phyloP scores from a whole-genome alignment of 1,140 invertebrate genomes.

The Pseudomyrmex gracilis region DNA sequence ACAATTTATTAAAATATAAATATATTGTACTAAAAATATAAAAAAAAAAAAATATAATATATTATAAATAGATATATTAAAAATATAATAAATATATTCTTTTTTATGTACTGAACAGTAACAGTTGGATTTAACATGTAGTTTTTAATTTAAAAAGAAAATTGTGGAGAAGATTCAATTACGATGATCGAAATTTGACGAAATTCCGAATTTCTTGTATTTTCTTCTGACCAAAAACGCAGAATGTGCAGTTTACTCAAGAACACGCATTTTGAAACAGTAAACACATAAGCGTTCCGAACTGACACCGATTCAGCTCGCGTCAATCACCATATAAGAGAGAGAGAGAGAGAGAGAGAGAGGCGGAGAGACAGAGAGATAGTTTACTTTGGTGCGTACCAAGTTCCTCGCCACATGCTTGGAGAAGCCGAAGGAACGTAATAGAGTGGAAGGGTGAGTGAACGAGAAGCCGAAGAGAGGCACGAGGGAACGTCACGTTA shows the following conservation, averaged over 20 bases:
- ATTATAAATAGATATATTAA: too few species aligned
- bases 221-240: neutral
- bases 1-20: too few species aligned
- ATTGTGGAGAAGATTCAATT: neutral
- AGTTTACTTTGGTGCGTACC: constrained; percentile 66
- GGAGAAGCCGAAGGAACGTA: constrained; percentile 47
- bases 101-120: neutral
- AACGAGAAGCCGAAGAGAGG: constrained; percentile 53
- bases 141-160: neutral
- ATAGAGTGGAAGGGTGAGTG: constrained; percentile 21
- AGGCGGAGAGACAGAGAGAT: constrained; percentile 39
- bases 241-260: neutral
- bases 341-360: constrained; percentile 6
- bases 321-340: constrained; percentile 57
- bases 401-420: constrained; percentile 47
- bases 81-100: neutral
- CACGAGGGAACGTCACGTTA: constrained; percentile 68
- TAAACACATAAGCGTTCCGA: constrained; percentile 39
- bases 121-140: neutral
- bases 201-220: neutral
- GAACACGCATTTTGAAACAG: constrained; percentile 25
- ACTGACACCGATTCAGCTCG: constrained; percentile 35
- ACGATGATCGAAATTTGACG: neutral
- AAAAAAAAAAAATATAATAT: too few species aligned
- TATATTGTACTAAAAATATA: too few species aligned